phyloP scores from a whole-genome alignment of 2,797 vertebrate species.

The Melanotaenia trifasciata region DNA sequence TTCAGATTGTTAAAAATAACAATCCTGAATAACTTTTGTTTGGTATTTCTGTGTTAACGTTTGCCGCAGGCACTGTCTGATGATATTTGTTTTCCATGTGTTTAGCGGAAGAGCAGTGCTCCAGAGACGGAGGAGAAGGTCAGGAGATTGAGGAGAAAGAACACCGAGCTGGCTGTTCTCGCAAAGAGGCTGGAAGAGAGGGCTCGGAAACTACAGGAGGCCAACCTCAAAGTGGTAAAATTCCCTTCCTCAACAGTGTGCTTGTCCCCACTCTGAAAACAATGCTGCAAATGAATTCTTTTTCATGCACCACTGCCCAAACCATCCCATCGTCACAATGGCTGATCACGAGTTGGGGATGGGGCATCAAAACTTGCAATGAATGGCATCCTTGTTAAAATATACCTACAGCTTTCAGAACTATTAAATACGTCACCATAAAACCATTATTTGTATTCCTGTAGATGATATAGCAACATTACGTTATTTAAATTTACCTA shows the following conservation, averaged over 20 bases:
- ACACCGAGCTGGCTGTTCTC: slow-evolving; percentile 94
- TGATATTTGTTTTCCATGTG: slow-evolving; percentile 46
- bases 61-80: slow-evolving; percentile 40
- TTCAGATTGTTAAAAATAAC: slow-evolving; percentile 5
- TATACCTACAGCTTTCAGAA: slow-evolving; percentile 12
- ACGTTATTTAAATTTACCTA: neutral
- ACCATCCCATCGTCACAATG: slow-evolving; percentile 32
- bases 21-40: slow-evolving; percentile 32
- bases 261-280: slow-evolving; percentile 16
- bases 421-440: slow-evolving; percentile 31
- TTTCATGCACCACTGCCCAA: slow-evolving; percentile 8
- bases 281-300: slow-evolving; percentile 6
- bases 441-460: neutral
- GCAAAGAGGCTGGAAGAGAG: slow-evolving; percentile 97
- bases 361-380: slow-evolving; percentile 21
- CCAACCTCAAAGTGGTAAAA: slow-evolving; percentile 94
- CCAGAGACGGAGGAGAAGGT: slow-evolving; percentile 98
- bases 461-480: neutral
- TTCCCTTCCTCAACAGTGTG: neutral
- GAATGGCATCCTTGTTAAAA: slow-evolving; percentile 51
- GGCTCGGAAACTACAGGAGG: slow-evolving; percentile 95
- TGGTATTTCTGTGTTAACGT: slow-evolving; percentile 21
- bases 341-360: slow-evolving; percentile 32
- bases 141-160: slow-evolving; percentile 94
- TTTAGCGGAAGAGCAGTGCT: slow-evolving; percentile 93